Conservation (phyloP, 37 sponge, comb jelly and placozoan genomes). For the Eunapius fragilis region DNA sequence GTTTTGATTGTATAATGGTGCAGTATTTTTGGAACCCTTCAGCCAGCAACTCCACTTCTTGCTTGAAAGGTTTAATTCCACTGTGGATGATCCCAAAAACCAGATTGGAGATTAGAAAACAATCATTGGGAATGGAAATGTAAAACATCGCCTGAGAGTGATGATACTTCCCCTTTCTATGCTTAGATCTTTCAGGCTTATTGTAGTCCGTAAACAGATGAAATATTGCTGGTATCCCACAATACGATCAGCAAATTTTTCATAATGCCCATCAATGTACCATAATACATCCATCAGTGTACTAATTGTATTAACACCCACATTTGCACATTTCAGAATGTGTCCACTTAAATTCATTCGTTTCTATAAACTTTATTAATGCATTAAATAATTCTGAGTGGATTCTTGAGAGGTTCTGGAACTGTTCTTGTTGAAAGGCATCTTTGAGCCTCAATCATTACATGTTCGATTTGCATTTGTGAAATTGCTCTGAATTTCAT, state of each 20-base stretch:
- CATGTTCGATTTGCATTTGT: background rate
- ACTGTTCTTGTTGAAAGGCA: background rate
- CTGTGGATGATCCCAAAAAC: background rate
- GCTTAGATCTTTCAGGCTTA: background rate
- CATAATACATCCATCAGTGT: background rate
- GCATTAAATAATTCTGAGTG: conserved; percentile 1
- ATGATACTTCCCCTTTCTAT: background rate
- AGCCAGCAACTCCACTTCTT: conserved; percentile 2
- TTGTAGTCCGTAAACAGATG: background rate
- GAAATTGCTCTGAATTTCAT: too few species aligned
- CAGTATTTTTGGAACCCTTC: background rate
- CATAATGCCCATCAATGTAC: conserved; percentile 7
- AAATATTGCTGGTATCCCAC: background rate
- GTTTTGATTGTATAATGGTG: background rate
- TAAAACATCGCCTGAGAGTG: conserved; percentile 3
- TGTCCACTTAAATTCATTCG: background rate
- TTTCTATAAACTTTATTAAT: background rate
- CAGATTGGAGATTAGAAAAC: background rate
- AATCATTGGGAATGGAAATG: background rate
- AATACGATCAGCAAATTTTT: background rate
- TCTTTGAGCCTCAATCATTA: background rate
- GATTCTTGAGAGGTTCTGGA: background rate
- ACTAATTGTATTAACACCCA: background rate
- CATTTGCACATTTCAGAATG: too few species aligned
- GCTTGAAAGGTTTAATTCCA: background rate